Evolutionary conservation across 2,113 vertebrate species (phyloP).

Genomic region (Cathartes aura): DNA sequence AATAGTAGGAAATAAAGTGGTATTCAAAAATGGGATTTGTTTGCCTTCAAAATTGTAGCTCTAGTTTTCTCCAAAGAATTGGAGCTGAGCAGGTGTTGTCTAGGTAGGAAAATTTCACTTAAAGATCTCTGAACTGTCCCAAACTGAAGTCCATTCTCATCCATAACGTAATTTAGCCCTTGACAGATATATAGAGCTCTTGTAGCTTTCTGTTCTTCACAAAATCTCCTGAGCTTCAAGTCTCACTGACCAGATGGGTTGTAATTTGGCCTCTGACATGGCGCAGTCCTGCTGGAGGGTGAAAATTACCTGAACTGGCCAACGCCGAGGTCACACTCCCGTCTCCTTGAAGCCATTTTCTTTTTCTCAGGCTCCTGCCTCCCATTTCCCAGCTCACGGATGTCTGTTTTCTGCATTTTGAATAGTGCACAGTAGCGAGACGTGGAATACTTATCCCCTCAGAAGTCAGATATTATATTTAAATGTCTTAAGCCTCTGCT

Average conservation of each 20-base stretch:
- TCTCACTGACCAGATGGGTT: slow-evolving; percentile 68
- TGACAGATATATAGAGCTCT: slow-evolving; percentile 66
- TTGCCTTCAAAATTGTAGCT: slow-evolving; percentile 9
- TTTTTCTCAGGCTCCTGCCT: not conserved
- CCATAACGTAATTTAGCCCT: slow-evolving; percentile 67
- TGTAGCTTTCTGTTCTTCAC: slow-evolving; percentile 55
- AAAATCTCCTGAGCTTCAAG: slow-evolving; percentile 64
- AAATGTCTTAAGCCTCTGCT: not conserved
- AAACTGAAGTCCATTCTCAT: slow-evolving; percentile 60
- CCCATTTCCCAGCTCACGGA: not conserved
- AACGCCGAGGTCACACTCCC: not conserved
- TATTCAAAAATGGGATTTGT: slow-evolving; percentile 2
- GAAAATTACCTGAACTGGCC: slow-evolving; percentile 64
- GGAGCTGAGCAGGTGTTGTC: slow-evolving; percentile 8
- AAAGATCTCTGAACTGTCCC: slow-evolving; percentile 69
- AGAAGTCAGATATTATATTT: slow-evolving; percentile 3
- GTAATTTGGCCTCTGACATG: slow-evolving; percentile 70
- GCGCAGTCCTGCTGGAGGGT: slow-evolving; percentile 44
- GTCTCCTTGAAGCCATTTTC: slow-evolving; percentile 26
- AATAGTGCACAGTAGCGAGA: not conserved
- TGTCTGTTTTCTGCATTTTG: slow-evolving; percentile 39
- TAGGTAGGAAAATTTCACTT: slow-evolving; percentile 60
- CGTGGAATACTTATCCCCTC: slow-evolving; percentile 36
- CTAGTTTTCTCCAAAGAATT: slow-evolving; percentile 25
- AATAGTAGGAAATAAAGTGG: not conserved